Evolutionary conservation across 2,888 invertebrate species (phyloP).

Genomic region (Argynnis bischoffii): DNA sequence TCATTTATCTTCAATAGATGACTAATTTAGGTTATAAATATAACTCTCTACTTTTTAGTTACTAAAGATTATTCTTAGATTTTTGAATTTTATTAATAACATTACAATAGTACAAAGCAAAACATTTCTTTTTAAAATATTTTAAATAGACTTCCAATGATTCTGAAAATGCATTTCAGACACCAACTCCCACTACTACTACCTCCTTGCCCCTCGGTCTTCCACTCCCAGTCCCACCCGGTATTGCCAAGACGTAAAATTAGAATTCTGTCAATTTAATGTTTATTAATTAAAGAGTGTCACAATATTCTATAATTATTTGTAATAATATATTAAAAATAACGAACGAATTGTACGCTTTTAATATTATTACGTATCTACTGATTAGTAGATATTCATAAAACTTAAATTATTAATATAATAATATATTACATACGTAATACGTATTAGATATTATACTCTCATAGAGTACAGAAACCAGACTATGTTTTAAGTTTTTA

Average conservation of each 20-base stretch:
- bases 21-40: constrained; percentile 75
- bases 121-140: constrained; percentile 8
- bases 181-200: constrained; percentile 19
- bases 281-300: no score
- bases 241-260: constrained; percentile 10
- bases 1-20: constrained; percentile 54
- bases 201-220: not conserved
- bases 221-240: constrained; percentile 27
- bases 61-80: constrained; percentile 15
- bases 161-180: constrained; percentile 16
- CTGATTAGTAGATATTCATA: no score
- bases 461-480: no score
- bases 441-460: no score
- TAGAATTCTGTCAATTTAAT: not conserved
- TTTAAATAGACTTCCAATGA: constrained; percentile 4
- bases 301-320: no score
- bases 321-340: no score
- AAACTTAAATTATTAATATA: no score
- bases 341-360: no score
- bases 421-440: no score
- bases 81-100: constrained; percentile 18
- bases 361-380: no score
- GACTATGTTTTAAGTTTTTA: no score
- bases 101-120: constrained; percentile 19
- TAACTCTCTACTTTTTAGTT: constrained; percentile 44